A percentile compares a stretch with the other conserved stretches of the same genome.
Conservation (phyloP, 2,888 invertebrate species). For the Cephonodes hylas region DNA sequence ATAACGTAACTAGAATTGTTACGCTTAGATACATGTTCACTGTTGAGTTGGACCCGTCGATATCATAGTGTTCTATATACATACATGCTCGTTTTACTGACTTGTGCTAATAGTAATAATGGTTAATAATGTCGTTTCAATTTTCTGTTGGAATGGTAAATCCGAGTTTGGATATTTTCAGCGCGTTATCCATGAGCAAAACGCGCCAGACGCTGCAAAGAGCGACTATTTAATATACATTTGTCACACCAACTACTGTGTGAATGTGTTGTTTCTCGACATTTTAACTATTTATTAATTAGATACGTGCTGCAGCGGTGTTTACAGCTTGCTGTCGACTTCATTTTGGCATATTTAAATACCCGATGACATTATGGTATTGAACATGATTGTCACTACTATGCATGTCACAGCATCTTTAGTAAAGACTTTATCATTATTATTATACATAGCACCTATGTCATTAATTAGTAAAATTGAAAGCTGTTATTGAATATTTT, state of each 20-base stretch:
- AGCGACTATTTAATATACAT: too few relatives aligned
- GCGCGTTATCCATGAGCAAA: not conserved
- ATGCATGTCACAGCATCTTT: not conserved
- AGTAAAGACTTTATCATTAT: too few relatives aligned
- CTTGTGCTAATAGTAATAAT: not conserved
- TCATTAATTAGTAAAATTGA: too few relatives aligned
- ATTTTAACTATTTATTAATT: not conserved
- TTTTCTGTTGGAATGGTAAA: not conserved
- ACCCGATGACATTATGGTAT: not conserved
- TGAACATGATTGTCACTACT: not conserved
- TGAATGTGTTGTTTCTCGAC: not conserved
- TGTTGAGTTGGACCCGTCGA: not conserved
- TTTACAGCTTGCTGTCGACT: not conserved
- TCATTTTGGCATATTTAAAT: not conserved
- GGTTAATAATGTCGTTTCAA: not conserved
- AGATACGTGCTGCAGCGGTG: not conserved
- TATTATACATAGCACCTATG: too few relatives aligned
- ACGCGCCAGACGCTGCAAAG: not conserved
- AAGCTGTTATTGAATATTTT: not conserved
- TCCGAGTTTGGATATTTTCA: not conserved
- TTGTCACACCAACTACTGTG: too few relatives aligned
- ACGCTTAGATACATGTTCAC: not conserved
- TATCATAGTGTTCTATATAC: not conserved
- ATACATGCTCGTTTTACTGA: not conserved
- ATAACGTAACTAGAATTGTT: not conserved